Evolutionary conservation across 2,113 vertebrate genomes (phyloP).

Genomic region (Damaliscus lunatus): DNA sequence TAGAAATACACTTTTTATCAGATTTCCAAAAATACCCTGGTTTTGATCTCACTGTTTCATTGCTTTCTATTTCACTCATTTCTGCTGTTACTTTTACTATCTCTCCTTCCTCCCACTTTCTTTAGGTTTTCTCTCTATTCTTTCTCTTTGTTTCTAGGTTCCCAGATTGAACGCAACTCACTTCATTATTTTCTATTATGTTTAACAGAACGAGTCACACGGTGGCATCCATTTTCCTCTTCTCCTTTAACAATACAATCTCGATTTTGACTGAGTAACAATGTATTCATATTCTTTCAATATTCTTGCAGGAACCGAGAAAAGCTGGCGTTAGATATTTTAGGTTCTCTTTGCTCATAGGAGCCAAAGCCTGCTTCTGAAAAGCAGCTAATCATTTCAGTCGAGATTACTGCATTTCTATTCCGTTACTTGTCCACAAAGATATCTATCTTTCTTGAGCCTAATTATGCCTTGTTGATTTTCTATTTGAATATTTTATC

Average conservation of each 20-base stretch:
- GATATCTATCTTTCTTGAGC: neutral
- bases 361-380: neutral
- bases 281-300: neutral
- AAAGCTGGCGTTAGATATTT: neutral
- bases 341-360: neutral
- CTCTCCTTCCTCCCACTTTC: neutral
- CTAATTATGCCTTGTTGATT: slow-evolving; percentile 7
- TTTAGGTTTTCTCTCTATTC: neutral
- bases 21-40: neutral
- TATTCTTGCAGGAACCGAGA: neutral
- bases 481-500: slow-evolving; percentile 17
- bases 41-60: neutral
- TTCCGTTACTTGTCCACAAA: neutral
- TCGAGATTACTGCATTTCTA: neutral
- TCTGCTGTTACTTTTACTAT: neutral
- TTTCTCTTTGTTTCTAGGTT: neutral
- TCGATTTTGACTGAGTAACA: neutral
- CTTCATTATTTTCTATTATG: neutral
- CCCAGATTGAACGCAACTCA: neutral
- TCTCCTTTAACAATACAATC: neutral
- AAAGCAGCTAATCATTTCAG: neutral
- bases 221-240: neutral
- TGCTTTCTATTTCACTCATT: neutral
- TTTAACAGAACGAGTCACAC: neutral
- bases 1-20: neutral